Base-by-base conservation (phyloP, 2,888 invertebrate species). In the Mellilla xanthometata region DNA sequence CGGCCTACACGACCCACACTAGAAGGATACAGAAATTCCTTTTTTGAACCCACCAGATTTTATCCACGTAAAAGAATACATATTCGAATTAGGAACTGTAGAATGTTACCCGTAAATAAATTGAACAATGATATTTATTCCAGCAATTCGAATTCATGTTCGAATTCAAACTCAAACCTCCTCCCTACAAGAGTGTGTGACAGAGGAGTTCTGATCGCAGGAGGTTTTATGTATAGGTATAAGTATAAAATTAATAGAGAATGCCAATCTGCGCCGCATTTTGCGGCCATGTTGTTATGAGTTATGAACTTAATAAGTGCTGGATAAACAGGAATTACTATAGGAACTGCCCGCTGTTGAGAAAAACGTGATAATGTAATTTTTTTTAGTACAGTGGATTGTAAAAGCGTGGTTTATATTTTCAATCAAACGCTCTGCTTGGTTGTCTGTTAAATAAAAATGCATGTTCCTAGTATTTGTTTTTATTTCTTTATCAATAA, bases 211-310 rank as follows among this genome's bases (percentile, higher is more conserved):
- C 64, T 81, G 0, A 66, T 81, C 0, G 88, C 86, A 0, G 77
- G 77, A 36, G 88, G 88, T 15, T 52, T 81, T 1, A 64, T 90
- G 29, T 72, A 82, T 62, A 80, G 88, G 47, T 90, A 90, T 76
- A 86, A 70, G 64, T 89, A 80, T 68, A 86, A 68, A 64, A 47
- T 81, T 49, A 79, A 70, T 31, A 74, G 76, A 49, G 49, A 62
- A 39, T 70, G 56, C 52, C 68, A 74, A 39, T 53, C 68, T 27
- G 77, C 81, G 73, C 86, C 89, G 65, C 75, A 82, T 68, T 83
- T 78, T 67, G 84, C 82, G 65, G 75, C 81, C 55, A 65, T 86
- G 59, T 69, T 72, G 52, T 66, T 88, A 66, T 88, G 58, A 64
- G 22, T 15, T 1, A 39, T 53, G 36, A 56, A 58, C 52, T 53